phyloP scores from a whole-genome alignment of 30 jellyfish, hydroid and myxozoan species.

The Aurelia sp. region DNA sequence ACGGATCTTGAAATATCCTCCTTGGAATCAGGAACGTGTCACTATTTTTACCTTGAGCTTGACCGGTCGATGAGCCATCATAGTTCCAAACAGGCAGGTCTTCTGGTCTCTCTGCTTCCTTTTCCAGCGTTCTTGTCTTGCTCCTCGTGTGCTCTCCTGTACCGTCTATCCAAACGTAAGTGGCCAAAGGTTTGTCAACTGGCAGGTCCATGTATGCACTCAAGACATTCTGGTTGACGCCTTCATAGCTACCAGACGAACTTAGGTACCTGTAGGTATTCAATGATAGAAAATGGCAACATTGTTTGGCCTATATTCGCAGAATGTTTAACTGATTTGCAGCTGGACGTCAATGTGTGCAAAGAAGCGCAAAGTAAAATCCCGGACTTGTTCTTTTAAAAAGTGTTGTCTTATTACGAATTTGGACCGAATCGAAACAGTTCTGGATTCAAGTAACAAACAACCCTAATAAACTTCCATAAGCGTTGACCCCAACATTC shows the following conservation, averaged over 20 bases:
- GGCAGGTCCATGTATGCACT: constrained; percentile 81
- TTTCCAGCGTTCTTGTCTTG: constrained; percentile 82
- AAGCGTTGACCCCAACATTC: too few relatives aligned
- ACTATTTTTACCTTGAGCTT: constrained; percentile 90
- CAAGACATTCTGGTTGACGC: constrained; percentile 64
- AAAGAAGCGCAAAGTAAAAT: too few relatives aligned
- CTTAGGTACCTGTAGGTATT: background rate
- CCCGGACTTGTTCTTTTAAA: too few relatives aligned
- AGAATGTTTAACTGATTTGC: too few relatives aligned
- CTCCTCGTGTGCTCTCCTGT: constrained; percentile 87
- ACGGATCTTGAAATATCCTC: constrained; percentile 91
- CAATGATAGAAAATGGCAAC: too few relatives aligned
- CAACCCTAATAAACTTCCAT: too few relatives aligned
- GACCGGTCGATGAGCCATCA: constrained; percentile 98
- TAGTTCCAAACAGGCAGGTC: constrained; percentile 92
- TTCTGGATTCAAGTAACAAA: too few relatives aligned
- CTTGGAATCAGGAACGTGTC: constrained; percentile 88
- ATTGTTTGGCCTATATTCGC: too few relatives aligned
- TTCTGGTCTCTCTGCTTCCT: constrained; percentile 79
- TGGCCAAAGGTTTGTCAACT: constrained; percentile 59
- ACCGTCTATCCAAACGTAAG: constrained; percentile 93
- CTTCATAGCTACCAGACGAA: constrained; percentile 21
- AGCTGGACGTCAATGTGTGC: too few relatives aligned
- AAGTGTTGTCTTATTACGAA: too few relatives aligned
- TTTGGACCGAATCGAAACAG: too few relatives aligned